Conservation (phyloP, 2,113 vertebrate genomes). For the Lontra canadensis region DNA sequence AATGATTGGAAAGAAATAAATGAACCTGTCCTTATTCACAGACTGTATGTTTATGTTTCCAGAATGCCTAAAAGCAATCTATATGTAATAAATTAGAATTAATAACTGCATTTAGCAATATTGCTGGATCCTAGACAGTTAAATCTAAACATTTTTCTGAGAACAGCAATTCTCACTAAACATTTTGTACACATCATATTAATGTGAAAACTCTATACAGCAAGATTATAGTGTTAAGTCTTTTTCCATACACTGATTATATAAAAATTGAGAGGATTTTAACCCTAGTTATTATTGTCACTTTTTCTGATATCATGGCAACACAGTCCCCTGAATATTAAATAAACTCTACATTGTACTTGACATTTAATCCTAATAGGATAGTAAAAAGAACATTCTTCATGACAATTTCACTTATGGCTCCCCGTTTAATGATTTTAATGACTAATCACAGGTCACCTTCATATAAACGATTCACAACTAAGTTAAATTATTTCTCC, state of each 20-base stretch:
- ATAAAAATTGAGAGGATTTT: conserved; percentile 29
- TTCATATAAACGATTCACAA: conserved; percentile 2
- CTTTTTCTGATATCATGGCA: conserved; percentile 24
- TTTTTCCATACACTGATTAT: background rate
- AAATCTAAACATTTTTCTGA: conserved; percentile 25
- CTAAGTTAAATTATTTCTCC: conserved; percentile 30
- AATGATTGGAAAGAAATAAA: background rate
- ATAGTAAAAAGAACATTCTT: conserved; percentile 26
- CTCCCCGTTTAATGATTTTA: conserved; percentile 10
- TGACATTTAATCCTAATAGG: conserved; percentile 31
- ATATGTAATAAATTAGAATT: background rate
- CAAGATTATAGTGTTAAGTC: background rate
- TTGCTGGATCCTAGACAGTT: background rate
- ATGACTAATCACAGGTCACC: conserved; percentile 29
- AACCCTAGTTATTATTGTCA: background rate
- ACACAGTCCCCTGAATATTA: background rate
- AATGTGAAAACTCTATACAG: background rate
- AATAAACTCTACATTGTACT: background rate
- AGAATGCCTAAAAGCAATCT: background rate
- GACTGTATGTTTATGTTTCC: background rate
- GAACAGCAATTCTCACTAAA: conserved; percentile 10
- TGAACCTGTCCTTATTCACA: background rate
- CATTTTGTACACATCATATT: background rate
- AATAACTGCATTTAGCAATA: background rate
- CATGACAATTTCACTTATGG: background rate